Conservation (phyloP, 2,113 vertebrate genomes). For the Neofelis nebulosa region DNA sequence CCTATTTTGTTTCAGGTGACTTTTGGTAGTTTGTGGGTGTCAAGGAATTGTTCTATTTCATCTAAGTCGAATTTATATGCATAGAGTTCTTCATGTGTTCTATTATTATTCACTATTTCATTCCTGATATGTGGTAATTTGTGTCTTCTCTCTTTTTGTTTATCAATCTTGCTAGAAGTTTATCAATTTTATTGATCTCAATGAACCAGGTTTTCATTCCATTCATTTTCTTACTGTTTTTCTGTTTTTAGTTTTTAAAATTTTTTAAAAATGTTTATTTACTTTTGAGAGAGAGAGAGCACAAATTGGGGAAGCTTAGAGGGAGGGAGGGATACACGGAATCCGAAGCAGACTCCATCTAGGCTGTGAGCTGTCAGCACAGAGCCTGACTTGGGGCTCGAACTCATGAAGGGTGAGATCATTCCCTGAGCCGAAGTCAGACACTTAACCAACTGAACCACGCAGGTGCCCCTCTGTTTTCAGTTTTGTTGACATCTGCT, state of each 20-base stretch:
- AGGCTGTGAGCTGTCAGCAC: too few species aligned
- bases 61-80: slow-evolving; percentile 14
- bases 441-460: too few species aligned
- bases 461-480: not conserved
- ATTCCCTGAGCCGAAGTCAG: too few species aligned
- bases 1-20: not conserved
- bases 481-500: not conserved
- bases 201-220: not conserved
- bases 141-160: not conserved
- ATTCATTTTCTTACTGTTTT: slow-evolving; percentile 11
- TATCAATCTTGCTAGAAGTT: not conserved
- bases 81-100: not conserved
- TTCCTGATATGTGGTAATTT: slow-evolving; percentile 19
- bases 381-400: too few species aligned
- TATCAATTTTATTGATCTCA: not conserved
- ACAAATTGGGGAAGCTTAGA: too few species aligned
- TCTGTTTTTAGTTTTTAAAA: not conserved
- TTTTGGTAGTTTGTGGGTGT: not conserved
- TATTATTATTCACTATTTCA: not conserved
- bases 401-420: too few species aligned
- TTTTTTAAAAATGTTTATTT: too few species aligned
- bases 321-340: too few species aligned
- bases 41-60: not conserved
- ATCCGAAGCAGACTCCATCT: too few species aligned
- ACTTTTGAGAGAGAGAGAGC: too few species aligned